Base-by-base conservation (phyloP, 30 jellyfish, hydroid and myxozoan genomes). In the Turritopsis rubra region DNA sequence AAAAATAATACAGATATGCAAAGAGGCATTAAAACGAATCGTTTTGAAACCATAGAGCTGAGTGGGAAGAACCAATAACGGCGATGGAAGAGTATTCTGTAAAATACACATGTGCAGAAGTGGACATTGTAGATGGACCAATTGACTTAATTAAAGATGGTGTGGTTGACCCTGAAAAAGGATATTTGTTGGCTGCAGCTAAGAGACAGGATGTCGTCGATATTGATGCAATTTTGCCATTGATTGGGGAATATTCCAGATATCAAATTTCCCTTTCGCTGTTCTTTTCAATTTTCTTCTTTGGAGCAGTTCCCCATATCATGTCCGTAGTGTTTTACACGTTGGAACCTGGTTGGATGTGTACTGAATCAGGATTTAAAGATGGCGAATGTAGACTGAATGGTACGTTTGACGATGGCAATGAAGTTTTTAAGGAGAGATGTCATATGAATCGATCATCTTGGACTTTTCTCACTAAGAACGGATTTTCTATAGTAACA, bases 391-490 rank as follows among this genome's bases (percentile, higher is more conserved):
- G 77, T 19, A 0, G 28, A 68, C 30, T 8, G 28, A 68, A 68
- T 19, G 77, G 77, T n/a, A 68, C 77, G 9, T n/a, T 68, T n/a
- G 22, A 68, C 19, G 77, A 68, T 7, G 30, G 30, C 22, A 0
- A 83, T 52, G 71, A 75, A 20, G 77, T 85, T 28, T 90, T 80
- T 81, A 71, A 85, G 1, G 26, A 72, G 41, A 81, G 97, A 79
- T 90, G 97, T 75, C 53, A 52, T 1, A 31, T 90, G 86, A 90
- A 90, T 52, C 95, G 95, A 52, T 73, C 87, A 21, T 85, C 97
- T 25, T 90, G 97, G 97, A 81, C 82, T 54, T 85, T 84, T 78
- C 70, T 28, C 4, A 71, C 83, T 54, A 91, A 92, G 71, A 82
- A 75, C 74, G 65, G 21, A 75, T 90, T 75, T 76, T 90, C 97